These are phyloP conservation scores for Microctonus hyperodae DNA, from an alignment of 2,888 invertebrate species.

Conservation along the genomic window DNA sequence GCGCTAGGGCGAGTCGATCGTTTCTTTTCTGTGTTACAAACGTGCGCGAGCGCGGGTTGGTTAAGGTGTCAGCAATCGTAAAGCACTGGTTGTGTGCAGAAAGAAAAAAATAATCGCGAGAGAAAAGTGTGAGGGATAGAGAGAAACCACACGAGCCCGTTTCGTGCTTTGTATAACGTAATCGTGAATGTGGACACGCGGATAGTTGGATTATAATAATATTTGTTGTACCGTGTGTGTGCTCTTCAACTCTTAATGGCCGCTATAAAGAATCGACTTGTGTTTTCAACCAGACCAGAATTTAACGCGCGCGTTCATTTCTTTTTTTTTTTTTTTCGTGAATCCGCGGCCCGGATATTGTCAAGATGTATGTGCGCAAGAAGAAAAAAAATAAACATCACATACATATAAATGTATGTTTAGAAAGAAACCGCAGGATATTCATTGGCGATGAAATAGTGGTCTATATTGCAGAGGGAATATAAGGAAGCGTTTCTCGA, in stretches of 20 bases:
- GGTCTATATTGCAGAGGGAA: slow-evolving; percentile 18
- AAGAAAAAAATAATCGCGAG: too few relatives aligned
- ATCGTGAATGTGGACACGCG: slow-evolving; percentile 38
- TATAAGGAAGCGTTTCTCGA: slow-evolving; percentile 4
- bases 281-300: slow-evolving; percentile 44
- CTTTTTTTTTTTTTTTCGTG: background rate
- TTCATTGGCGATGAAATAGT: slow-evolving; percentile 5
- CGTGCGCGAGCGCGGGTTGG: slow-evolving; percentile 32
- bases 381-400: background rate
- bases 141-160: slow-evolving; percentile 16
- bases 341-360: slow-evolving; percentile 21
- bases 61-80: slow-evolving; percentile 54
- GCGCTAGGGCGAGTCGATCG: slow-evolving; percentile 15
- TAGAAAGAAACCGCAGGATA: slow-evolving; percentile 6
- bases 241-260: slow-evolving; percentile 48
- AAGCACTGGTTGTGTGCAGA: slow-evolving; percentile 38
- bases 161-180: slow-evolving; percentile 44
- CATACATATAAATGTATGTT: background rate
- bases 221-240: slow-evolving; percentile 45
- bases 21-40: background rate
- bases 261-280: slow-evolving; percentile 52
- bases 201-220: slow-evolving; percentile 53
- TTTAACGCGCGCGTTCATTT: slow-evolving; percentile 6
- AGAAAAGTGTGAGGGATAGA: background rate
- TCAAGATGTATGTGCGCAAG: slow-evolving; percentile 12